These are phyloP conservation scores for Peromyscus melanophrys DNA, from an alignment of 2,797 vertebrate genomes.

Conservation along the genomic window DNA sequence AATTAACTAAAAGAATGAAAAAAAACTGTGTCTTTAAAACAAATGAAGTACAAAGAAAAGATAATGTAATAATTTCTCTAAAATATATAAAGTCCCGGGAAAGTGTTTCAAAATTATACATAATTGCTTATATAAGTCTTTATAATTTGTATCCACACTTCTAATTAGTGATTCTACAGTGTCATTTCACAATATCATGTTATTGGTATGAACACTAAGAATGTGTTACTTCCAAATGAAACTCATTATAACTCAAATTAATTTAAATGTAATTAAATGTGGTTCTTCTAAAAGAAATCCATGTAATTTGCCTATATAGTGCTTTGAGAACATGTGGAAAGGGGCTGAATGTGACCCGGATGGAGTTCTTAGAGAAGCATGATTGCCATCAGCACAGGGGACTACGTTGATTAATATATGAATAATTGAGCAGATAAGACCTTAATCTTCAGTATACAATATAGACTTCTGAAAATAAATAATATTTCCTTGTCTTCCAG, in stretches of 20 bases:
- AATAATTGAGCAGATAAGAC: background rate
- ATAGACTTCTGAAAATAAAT: background rate
- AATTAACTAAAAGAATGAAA: background rate
- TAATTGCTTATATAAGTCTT: background rate
- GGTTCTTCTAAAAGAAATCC: background rate
- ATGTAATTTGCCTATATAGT: background rate
- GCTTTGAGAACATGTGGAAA: background rate
- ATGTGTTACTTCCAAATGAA: background rate
- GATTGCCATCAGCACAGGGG: background rate
- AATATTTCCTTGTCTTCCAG: background rate
- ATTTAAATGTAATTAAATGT: background rate
- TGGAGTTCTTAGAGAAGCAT: background rate
- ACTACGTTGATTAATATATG: background rate
- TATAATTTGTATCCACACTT: constrained; percentile 18
- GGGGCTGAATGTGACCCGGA: background rate
- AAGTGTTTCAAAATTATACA: background rate
- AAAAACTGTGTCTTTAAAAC: background rate
- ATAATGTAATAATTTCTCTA: background rate
- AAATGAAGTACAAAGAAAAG: background rate
- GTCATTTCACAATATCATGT: background rate
- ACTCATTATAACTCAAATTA: background rate
- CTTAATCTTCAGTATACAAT: background rate
- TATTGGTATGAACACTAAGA: background rate
- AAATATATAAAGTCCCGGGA: background rate
- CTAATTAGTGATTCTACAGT: background rate